These are phyloP conservation scores for Gopherus evgoodei DNA, from an alignment of 2,113 vertebrate species.

Conservation along the genomic window DNA sequence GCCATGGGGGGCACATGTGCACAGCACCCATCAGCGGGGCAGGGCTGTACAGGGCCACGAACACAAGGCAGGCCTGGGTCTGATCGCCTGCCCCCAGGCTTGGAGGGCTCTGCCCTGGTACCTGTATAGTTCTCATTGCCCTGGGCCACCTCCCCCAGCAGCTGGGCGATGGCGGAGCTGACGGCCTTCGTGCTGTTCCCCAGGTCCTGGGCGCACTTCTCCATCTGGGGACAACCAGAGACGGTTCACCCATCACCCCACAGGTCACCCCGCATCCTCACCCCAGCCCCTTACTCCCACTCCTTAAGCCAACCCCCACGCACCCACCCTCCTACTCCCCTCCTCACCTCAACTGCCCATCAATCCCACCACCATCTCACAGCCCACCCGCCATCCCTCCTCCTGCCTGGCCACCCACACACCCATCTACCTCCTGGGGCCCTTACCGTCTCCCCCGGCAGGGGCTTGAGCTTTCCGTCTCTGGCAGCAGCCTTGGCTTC, in stretches of 20 bases:
- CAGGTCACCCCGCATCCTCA: background rate
- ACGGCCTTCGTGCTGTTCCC: constrained; percentile 95
- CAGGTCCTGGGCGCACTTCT: constrained; percentile 95
- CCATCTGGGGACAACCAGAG: constrained; percentile 79
- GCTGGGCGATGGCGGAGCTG: constrained; percentile 92
- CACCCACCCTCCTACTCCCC: too few species aligned
- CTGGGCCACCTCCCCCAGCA: constrained; percentile 94
- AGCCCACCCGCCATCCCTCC: background rate
- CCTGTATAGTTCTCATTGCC: constrained; percentile 99
- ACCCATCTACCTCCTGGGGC: background rate
- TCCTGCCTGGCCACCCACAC: background rate
- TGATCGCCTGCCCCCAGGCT: background rate
- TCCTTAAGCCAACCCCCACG: too few species aligned
- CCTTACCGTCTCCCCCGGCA: constrained; percentile 94
- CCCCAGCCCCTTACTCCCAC: too few species aligned
- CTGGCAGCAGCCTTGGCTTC: constrained; percentile 92
- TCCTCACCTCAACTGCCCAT: background rate
- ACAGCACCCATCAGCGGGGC: background rate
- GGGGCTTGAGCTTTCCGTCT: constrained; percentile 90
- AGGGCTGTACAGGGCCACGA: background rate
- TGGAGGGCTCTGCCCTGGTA: background rate
- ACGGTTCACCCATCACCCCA: background rate
- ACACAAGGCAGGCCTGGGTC: fast-evolving
- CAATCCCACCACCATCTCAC: background rate
- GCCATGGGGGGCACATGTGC: background rate